These are phyloP conservation scores for Ennomos quercinarius DNA, from an alignment of 2,888 invertebrate species.

Conservation along the genomic window DNA sequence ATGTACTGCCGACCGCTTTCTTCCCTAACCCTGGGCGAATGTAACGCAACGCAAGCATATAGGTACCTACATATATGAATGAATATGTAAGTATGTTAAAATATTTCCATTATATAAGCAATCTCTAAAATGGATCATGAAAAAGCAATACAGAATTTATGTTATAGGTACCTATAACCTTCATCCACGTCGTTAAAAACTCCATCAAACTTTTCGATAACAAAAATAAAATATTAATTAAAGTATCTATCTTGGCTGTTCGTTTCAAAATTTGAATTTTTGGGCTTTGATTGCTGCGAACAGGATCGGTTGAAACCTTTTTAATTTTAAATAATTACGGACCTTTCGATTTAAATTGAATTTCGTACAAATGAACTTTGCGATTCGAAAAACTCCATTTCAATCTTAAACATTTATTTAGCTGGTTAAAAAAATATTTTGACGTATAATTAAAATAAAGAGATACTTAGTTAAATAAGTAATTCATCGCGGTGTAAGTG, in stretches of 20 bases:
- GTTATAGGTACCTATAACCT: neutral
- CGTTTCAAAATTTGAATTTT: conserved; percentile 35
- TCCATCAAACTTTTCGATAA: conserved; percentile 37
- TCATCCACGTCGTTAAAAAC: conserved; percentile 15
- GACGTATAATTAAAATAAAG: too few species aligned
- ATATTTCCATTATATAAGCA: conserved; percentile 23
- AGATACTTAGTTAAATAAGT: too few species aligned
- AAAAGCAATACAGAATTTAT: conserved; percentile 3
- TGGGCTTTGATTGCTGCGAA: conserved; percentile 39
- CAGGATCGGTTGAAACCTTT: conserved; percentile 33
- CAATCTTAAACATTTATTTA: conserved; percentile 41
- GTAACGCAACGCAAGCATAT: conserved; percentile 9
- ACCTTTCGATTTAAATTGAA: conserved; percentile 45
- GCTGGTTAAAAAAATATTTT: conserved; percentile 1
- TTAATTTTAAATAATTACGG: conserved; percentile 35
- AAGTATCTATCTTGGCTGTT: conserved; percentile 36
- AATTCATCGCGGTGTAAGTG: too few species aligned
- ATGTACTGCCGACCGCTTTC: conserved; percentile 41
- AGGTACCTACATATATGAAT: conserved; percentile 13
- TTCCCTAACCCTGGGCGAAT: conserved; percentile 35
- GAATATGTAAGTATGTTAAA: too few species aligned
- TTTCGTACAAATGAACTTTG: conserved; percentile 48
- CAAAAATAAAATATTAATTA: conserved; percentile 43
- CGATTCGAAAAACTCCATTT: conserved; percentile 41
- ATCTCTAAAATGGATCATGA: conserved; percentile 1